phyloP scores from a whole-genome alignment of 2,113 vertebrate species.

The Ammodytes dubius region DNA sequence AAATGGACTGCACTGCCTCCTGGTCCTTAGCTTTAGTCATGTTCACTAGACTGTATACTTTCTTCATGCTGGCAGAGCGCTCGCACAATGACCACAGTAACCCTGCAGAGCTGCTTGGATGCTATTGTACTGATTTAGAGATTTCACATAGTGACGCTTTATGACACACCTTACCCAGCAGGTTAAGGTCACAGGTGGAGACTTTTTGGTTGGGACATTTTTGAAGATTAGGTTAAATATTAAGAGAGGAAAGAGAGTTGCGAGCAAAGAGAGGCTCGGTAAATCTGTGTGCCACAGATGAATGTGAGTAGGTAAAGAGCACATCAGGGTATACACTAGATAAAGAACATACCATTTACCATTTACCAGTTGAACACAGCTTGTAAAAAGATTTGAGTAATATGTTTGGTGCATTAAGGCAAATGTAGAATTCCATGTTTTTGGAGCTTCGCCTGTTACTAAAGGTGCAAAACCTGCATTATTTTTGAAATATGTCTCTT shows the following conservation, averaged over 20 bases:
- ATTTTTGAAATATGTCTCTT: too few relatives aligned
- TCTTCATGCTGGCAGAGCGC: conserved; percentile 76
- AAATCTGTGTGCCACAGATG: conserved; percentile 1
- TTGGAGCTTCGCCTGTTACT: neutral
- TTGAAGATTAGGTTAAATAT: neutral
- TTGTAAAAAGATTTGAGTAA: neutral
- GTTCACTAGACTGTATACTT: conserved; percentile 73
- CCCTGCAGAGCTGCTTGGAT: conserved; percentile 26
- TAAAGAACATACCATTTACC: neutral
- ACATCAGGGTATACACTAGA: conserved; percentile 23
- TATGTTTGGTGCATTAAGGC: neutral
- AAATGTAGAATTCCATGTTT: neutral
- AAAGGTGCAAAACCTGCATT: too few relatives aligned
- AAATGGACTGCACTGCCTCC: conserved; percentile 74
- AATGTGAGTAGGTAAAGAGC: conserved; percentile 24
- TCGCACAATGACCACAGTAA: conserved; percentile 29
- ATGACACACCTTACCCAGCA: conserved; percentile 42
- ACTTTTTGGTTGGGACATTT: conserved; percentile 37
- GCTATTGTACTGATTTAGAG: conserved; percentile 8
- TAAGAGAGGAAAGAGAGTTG: neutral
- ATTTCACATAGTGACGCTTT: conserved; percentile 39
- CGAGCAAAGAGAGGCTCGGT: neutral
- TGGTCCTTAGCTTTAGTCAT: conserved; percentile 71
- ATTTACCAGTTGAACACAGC: neutral
- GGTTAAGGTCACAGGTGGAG: conserved; percentile 57